Conservation (phyloP, 2,888 invertebrate genomes). For the Mythimna ferrago region DNA sequence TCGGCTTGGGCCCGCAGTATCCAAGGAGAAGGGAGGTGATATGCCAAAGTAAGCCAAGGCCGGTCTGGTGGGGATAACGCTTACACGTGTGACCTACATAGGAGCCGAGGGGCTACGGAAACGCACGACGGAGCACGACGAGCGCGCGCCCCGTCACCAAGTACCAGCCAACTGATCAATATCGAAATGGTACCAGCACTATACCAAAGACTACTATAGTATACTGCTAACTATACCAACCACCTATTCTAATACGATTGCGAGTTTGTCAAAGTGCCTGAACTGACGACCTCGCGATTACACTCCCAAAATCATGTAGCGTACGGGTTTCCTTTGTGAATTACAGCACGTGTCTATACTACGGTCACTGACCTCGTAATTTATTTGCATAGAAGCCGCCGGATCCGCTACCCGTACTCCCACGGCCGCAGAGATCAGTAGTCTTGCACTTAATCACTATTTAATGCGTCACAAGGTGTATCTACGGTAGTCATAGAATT, state of each 20-base stretch:
- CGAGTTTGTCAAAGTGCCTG: background rate
- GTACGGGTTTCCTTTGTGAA: conserved; percentile 65
- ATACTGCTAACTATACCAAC: conserved; percentile 31
- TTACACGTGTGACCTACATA: conserved; percentile 91
- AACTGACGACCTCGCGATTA: background rate
- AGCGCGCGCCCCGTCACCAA: conserved; percentile 66
- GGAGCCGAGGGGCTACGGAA: conserved; percentile 81
- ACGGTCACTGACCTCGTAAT: conserved; percentile 79
- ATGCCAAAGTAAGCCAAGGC: conserved; percentile 90
- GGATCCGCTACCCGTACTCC: conserved; percentile 22
- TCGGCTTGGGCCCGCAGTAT: conserved; percentile 60
- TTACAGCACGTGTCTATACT: conserved; percentile 74
- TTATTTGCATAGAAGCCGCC: conserved; percentile 38
- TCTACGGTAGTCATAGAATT: conserved; percentile 10
- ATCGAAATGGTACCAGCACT: conserved; percentile 66
- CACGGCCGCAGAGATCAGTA: conserved; percentile 38
- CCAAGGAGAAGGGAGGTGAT: conserved; percentile 83
- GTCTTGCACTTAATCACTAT: conserved; percentile 41
- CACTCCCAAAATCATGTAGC: conserved; percentile 15
- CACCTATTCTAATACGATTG: conserved; percentile 25
- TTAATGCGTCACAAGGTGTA: conserved; percentile 39
- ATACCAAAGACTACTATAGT: no score
- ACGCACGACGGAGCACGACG: conserved; percentile 77
- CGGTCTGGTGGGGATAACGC: conserved; percentile 88
- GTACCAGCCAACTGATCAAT: conserved; percentile 76